Percentiles rank a stretch among this genome's conserved stretches.
Conservation (phyloP, 2,797 vertebrate genomes). For the Furcifer pardalis region DNA sequence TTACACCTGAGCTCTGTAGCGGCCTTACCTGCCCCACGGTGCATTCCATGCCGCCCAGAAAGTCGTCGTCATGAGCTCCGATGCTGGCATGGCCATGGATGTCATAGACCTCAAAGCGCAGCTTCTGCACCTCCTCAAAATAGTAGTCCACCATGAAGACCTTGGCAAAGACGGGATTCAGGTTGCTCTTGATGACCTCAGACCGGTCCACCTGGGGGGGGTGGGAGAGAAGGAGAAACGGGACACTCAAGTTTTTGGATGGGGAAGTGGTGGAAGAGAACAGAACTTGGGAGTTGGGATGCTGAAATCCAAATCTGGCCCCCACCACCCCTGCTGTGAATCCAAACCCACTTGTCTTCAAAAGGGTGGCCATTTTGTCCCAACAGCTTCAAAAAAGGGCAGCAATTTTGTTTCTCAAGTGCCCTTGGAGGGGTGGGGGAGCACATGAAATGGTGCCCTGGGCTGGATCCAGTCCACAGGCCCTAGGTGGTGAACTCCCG, state of each 20-base stretch:
- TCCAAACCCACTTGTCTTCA: too few species aligned
- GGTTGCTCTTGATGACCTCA: slow-evolving; percentile 94
- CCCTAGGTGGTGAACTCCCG: too few species aligned
- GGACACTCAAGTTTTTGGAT: not conserved
- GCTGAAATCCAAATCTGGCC: too few species aligned
- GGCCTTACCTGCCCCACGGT: slow-evolving; percentile 90
- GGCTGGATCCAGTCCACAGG: too few species aligned
- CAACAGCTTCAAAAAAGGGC: too few species aligned
- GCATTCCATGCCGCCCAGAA: slow-evolving; percentile 92
- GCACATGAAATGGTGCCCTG: too few species aligned
- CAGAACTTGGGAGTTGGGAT: too few species aligned
- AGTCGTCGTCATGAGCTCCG: slow-evolving; percentile 89
- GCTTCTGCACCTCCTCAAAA: slow-evolving; percentile 96
- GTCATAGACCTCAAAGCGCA: slow-evolving; percentile 94
- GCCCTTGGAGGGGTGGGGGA: too few species aligned
- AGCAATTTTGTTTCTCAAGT: too few species aligned
- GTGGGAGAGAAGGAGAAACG: not conserved
- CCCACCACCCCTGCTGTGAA: too few species aligned
- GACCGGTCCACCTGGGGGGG: slow-evolving; percentile 88
- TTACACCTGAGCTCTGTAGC: too few species aligned
- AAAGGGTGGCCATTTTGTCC: too few species aligned
- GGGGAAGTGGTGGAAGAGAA: not conserved
- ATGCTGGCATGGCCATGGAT: slow-evolving; percentile 88
- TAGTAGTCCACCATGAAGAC: slow-evolving; percentile 92
- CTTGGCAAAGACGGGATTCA: slow-evolving; percentile 93